Evolutionary conservation across 2,888 invertebrate genomes (phyloP).

Genomic region (Prenolepis imparis): DNA sequence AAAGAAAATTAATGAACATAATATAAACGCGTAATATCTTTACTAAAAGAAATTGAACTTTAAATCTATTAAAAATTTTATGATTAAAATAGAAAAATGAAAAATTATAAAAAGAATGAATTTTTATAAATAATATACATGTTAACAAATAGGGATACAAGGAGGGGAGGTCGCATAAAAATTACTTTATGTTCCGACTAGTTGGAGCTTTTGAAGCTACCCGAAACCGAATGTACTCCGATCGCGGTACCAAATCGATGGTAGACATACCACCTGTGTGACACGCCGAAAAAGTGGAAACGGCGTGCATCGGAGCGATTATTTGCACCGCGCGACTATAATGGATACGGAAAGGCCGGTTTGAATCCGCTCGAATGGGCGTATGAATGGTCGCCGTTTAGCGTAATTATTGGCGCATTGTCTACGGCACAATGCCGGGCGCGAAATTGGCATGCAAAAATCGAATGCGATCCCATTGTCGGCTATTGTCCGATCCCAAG

Average conservation of each 20-base stretch:
- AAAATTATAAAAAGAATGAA: not conserved
- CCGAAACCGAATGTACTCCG: conserved; percentile 34
- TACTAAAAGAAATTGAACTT: not conserved
- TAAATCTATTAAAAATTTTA: not conserved
- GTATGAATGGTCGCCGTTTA: conserved; percentile 85
- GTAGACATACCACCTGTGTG: conserved; percentile 69
- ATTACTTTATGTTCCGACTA: not conserved
- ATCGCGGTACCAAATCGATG: conserved; percentile 61
- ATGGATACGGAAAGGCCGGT: conserved; percentile 84
- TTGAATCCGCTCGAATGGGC: conserved; percentile 84
- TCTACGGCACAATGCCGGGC: conserved; percentile 84
- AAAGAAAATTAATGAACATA: not conserved
- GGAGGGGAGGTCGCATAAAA: not conserved
- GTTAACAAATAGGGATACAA: not conserved
- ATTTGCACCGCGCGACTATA: conserved; percentile 82
- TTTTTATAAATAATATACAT: not conserved
- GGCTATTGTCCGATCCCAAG: conserved; percentile 82
- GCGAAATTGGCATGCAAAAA: conserved; percentile 86
- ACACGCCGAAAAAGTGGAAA: conserved; percentile 66
- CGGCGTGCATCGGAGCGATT: conserved; percentile 79
- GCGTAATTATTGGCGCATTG: conserved; percentile 86
- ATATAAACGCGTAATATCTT: not conserved
- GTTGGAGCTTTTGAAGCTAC: not conserved
- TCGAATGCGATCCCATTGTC: conserved; percentile 85
- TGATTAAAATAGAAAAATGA: not conserved